Base-by-base conservation (phyloP, 2,113 vertebrate species). In the Oriolus oriolus region DNA sequence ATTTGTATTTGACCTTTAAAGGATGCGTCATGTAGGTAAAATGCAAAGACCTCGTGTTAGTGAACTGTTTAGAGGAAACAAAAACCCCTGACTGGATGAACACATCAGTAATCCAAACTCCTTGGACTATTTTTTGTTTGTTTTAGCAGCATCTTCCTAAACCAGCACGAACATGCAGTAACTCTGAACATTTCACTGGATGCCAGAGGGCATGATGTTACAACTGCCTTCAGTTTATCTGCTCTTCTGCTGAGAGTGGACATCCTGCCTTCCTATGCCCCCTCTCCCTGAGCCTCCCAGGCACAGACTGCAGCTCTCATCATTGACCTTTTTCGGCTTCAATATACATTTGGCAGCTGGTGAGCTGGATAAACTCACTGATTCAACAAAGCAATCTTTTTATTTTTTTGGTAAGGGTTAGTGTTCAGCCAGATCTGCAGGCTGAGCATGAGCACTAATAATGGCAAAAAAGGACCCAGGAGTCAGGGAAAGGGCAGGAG, bases 1-100 rank as follows among this genome's bases (percentile, higher is more conserved):
- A 89, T 91, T 89, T 93, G n/a, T 42, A 84, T 85, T 78, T 93
- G 89, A 87, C 84, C 74, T 71, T 65, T 86, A 74, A 95, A 88
- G 53, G 91, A 92, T 3, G 10, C 37, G 41, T n/a, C 71, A 45
- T 26, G 28, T 23, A 73, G 61, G 57, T 76, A 81, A 93, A 93
- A 94, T 33, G 9, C 33, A 70, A 75, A 70, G 41, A 39, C 9
- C 39, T 78, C 21, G 37, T 4, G 35, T 52, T 18, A 78, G 21
- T n/a, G 35, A 88, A 61, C 23, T 35, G 5, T 56, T 78, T 31
- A 87, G 68, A 71, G 45, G 30, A 77, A 87, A 65, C 22, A 61
- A 60, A 27, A 15, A 2, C 2, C 5, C 31, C 16, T 11, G 4
- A 47, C 0, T 75, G 33, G 30, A 18, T 56, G 61, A 83, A 64